Conservation (phyloP, 2,113 vertebrate genomes). For the Semnornis frantzii region DNA sequence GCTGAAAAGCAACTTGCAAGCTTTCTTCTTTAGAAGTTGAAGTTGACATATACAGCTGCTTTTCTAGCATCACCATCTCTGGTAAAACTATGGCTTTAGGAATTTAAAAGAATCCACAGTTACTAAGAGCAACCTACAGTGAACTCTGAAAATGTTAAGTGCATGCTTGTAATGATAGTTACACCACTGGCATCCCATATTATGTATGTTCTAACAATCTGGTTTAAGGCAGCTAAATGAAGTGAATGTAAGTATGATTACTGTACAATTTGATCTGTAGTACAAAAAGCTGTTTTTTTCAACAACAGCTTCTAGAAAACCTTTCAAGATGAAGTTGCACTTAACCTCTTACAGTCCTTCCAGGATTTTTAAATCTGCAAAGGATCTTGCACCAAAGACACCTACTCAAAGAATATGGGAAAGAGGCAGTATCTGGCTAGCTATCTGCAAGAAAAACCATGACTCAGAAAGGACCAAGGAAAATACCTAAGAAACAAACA, state of each 20-base stretch:
- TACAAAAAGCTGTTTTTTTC: neutral
- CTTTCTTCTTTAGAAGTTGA: neutral
- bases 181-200: neutral
- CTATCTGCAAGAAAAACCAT: neutral
- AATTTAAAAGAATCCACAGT: neutral
- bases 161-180: neutral
- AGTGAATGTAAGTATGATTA: neutral
- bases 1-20: neutral
- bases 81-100: neutral
- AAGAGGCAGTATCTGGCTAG: neutral
- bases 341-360: neutral
- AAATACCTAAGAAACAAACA: neutral
- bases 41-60: neutral
- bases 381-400: neutral
- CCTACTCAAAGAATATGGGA: neutral
- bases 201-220: neutral
- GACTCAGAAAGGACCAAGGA: neutral
- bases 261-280: neutral
- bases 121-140: neutral
- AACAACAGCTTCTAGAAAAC: neutral
- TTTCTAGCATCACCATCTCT: neutral
- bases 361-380: neutral
- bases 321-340: neutral
- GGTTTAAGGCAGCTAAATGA: neutral
- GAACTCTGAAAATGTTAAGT: neutral